Conservation (phyloP, 2,113 vertebrate genomes). For the Vombatus ursinus region DNA sequence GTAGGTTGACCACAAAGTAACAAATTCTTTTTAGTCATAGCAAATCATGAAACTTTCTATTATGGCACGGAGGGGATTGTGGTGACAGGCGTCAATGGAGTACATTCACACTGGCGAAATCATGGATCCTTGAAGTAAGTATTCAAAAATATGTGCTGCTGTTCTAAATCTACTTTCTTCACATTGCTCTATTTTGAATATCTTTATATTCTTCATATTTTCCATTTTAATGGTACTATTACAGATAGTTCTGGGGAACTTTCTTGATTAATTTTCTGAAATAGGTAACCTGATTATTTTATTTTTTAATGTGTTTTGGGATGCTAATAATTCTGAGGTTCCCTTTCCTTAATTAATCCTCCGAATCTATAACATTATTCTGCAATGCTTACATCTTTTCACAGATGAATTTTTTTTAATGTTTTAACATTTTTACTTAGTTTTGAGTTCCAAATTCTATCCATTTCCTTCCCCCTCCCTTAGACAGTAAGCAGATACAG, state of each 20-base stretch:
- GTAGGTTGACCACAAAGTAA: background rate
- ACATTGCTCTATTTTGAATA: background rate
- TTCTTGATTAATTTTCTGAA: background rate
- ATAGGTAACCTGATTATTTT: background rate
- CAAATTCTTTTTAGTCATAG: background rate
- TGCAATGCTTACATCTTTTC: background rate
- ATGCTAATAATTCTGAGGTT: background rate
- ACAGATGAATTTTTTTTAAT: background rate
- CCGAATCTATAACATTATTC: background rate
- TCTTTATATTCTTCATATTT: background rate
- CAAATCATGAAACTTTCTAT: background rate
- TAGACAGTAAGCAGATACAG: no score
- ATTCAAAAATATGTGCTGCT: background rate
- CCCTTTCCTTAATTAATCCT: background rate
- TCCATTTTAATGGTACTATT: background rate
- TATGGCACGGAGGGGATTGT: background rate
- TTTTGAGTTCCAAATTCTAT: no score
- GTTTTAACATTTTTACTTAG: no score
- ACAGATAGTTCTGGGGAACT: background rate
- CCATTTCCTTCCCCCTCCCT: no score
- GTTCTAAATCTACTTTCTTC: background rate
- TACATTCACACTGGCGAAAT: background rate
- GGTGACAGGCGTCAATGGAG: background rate
- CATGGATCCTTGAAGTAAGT: background rate
- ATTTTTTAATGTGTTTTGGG: background rate